phyloP scores from a whole-genome alignment of 1,140 invertebrate genomes.

The Megalonaias nervosa region DNA sequence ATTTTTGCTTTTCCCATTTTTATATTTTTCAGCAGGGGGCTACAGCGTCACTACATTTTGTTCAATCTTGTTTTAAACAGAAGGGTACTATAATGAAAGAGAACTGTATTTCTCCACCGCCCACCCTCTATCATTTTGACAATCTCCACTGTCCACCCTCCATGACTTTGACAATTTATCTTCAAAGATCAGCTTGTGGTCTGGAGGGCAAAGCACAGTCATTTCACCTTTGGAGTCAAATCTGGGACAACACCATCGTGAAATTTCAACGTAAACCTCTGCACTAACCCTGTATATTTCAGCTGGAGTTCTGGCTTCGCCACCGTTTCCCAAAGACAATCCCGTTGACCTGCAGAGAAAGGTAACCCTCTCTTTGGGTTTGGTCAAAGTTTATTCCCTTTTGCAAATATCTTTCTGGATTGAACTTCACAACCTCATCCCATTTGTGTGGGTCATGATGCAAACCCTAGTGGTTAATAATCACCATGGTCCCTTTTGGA shows the following conservation, averaged over 20 bases:
- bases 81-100: too few relatives aligned
- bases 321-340: conserved; percentile 38
- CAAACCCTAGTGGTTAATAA: conserved; percentile 85
- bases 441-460: conserved; percentile 82
- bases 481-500: conserved; percentile 84
- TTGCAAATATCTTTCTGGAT: conserved; percentile 77
- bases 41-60: too few relatives aligned
- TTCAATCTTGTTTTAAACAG: too few relatives aligned
- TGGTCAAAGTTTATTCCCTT: conserved; percentile 46
- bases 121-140: too few relatives aligned
- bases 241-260: neutral
- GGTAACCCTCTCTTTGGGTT: conserved; percentile 38
- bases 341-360: conserved; percentile 37
- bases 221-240: neutral
- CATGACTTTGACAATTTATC: too few relatives aligned
- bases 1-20: too few relatives aligned
- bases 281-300: conserved; percentile 45
- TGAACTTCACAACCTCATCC: conserved; percentile 81
- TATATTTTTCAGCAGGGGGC: too few relatives aligned
- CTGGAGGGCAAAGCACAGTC: too few relatives aligned
- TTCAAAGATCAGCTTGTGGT: too few relatives aligned
- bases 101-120: too few relatives aligned
- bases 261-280: conserved; percentile 15
- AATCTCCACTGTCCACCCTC: too few relatives aligned
- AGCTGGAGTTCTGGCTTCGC: conserved; percentile 38